These are phyloP conservation scores for Drosophila quinaria DNA, from an alignment of 2,888 invertebrate genomes.

Conservation along the genomic window DNA sequence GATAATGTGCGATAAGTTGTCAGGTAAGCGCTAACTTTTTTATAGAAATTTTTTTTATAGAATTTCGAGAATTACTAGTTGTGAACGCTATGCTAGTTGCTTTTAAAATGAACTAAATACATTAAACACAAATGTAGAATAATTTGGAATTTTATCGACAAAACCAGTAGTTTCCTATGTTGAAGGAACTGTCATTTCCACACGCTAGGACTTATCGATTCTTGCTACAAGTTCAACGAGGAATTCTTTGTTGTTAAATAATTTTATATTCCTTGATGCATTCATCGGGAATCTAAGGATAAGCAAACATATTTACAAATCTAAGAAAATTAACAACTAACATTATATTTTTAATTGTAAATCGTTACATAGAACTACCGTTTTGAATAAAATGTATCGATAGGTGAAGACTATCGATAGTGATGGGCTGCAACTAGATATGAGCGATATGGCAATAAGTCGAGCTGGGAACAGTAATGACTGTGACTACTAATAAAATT, in stretches of 20 bases:
- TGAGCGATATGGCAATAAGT: background rate
- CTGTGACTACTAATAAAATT: background rate
- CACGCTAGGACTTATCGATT: background rate
- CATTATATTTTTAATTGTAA: background rate
- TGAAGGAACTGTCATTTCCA: background rate
- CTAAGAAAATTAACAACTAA: background rate
- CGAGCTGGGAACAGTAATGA: background rate
- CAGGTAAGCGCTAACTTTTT: background rate
- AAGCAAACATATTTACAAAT: too few species aligned
- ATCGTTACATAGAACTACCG: background rate
- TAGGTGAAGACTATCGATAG: slow-evolving; percentile 39
- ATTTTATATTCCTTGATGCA: too few species aligned
- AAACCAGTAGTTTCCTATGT: background rate
- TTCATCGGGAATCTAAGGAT: too few species aligned
- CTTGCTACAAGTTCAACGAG: background rate
- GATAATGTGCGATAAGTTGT: background rate
- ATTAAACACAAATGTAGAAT: background rate
- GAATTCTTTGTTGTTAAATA: background rate
- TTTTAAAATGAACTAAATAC: background rate
- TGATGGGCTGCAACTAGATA: slow-evolving; percentile 1
- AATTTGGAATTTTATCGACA: background rate
- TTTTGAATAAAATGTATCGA: slow-evolving; percentile 28
- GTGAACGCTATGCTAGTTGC: background rate
- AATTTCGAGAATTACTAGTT: background rate
- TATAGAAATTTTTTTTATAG: background rate